Evolutionary conservation across 2,797 vertebrate genomes (phyloP), one percentile per base, ranked within the genome.

Genomic region (Diplodus puntazzo): DNA sequence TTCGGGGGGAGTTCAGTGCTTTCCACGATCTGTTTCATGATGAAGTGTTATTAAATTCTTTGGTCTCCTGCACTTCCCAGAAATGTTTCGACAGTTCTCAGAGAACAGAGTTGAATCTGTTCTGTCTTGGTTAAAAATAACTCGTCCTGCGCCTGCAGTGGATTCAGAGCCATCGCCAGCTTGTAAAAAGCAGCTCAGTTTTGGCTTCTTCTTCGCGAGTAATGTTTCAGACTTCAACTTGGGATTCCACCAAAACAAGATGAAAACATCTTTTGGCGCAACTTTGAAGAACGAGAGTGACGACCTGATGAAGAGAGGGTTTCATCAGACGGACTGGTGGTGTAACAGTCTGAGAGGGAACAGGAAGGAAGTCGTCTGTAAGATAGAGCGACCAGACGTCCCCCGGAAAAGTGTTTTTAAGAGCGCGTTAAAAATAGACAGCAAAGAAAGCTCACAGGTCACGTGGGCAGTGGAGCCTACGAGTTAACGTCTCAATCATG

Each of bases 11-110:
- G 17, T n/a, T 50, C 70, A 16, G 3, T 12, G 58, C 23, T 30
- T 43, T 27, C 34, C 17, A 48, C n/a, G 12, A 23, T 25, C 58
- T n/a, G 16, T 58, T 18, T 68, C 2, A 46, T 34, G 34, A 64
- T 53, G n/a, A 65, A 80, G 34, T 45, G 21, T 55, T 54, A n/a
- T 43, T 16, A 14, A 0, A 21, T n/a, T 17, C 20, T 43, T 71
- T 61, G 5, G 16, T 54, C 7, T 49, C 25, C 50, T 45, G 16
- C 53, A 25, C 65, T 46, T 69, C 23, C 21, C 9, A 53, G 59
- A 69, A 49, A 72, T 39, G 25, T 67, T 79, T 57, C 4, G 1
- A 7, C 72, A 59, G 11, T 30, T 58, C 14, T 16, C 17, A 25
- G 48, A 60, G 61, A 66, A 46, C 39, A 8, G 46, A 21, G 17